Base-by-base conservation (phyloP, 2,113 vertebrate genomes). In the Ceyx margarethae region DNA sequence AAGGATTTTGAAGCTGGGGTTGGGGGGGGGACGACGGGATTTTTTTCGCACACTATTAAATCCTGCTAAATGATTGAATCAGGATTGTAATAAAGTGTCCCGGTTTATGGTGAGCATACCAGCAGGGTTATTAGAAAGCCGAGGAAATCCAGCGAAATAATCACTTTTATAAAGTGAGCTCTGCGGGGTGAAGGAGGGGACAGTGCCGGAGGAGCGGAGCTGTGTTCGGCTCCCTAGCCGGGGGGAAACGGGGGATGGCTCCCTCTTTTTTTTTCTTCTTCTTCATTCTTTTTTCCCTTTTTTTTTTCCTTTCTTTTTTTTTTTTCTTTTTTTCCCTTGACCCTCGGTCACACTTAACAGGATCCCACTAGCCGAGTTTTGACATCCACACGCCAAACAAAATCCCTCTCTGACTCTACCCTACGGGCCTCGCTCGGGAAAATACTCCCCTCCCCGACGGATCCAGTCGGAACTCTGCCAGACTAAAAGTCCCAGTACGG, bases 1-100 rank as follows among this genome's bases (percentile, higher is more conserved):
- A 88, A 35, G 87, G 72, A 66, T 81, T 72, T 62, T 58, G 75
- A 91, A 77, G 65, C 45, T 75, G 31, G n/a, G 7, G 2, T 29
- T 35, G 35, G 69, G 31, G 65, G 65, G 90, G 68, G 64, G 48
- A 25, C 48, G 2, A 26, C 2, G 53, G 48, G 71, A 89, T 73
- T 89, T 95, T 94, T 96, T 98, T 96, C 91, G n/a, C 87, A 94
- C 92, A 53, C 94, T 88, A 72, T 94, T 93, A 97, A 97, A 82
- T 91, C 95, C 87, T 94, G 95, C 93, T 95, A 96, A 95, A 95
- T 95, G 95, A 96, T 94, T 87, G 91, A 94, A 89, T 95, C 83
- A 50, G 76, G 95, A 85, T 82, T 57, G 83, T 76, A 95, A 93
- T 83, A 69, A 95, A 87, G 46, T 91, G 72, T 78, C 56, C 64